Base-by-base conservation (phyloP, 2,797 vertebrate species). In the Nyctibius grandis region DNA sequence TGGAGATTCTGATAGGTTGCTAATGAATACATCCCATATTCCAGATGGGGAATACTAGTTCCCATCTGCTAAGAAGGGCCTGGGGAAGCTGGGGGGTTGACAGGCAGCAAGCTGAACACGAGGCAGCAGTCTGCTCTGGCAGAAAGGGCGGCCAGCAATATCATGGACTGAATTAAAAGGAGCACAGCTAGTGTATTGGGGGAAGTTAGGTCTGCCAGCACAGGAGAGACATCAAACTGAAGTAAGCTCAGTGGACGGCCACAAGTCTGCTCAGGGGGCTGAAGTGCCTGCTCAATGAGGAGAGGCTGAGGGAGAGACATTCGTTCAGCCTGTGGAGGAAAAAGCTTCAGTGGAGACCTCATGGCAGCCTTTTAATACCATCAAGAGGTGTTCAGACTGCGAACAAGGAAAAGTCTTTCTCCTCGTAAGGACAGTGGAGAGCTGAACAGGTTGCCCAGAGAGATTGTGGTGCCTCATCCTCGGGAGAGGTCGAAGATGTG, bases 261-360 rank as follows among this genome's bases (percentile, higher is more conserved):
- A n/a, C n/a, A n/a, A n/a, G n/a, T n/a, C n/a, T n/a, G n/a, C n/a
- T n/a, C n/a, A n/a, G n/a, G n/a, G 13, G 33, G 33, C 34, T 67
- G 50, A 5, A 85, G 19, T 3, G 0, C 15, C 72, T 63, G 14
- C 17, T 31, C 9, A 2, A 0, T 4, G 20, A 77, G 8, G 18
- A 50, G n/a, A n/a, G n/a, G n/a, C n/a, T n/a, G n/a, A n/a, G n/a
- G n/a, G n/a, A n/a, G n/a, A n/a, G n/a, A n/a, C 25, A 1, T 4
- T 33, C 1, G 9, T 54, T 77, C 56, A 57, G 65, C 11, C 25
- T 28, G 6, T 9, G 23, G 29, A 47, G 6, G 4, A 64, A 20
- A 60, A 60, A 48, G 31, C 13, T 75, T 73, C n/a, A 72, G 25
- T 6, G 19, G 6, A 85, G 25, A 51, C 21, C 15, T 64, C 61